Evolutionary conservation across 2,797 vertebrate species (phyloP), one percentile per base, ranked within the genome.

Genomic region (Alauda arvensis): DNA sequence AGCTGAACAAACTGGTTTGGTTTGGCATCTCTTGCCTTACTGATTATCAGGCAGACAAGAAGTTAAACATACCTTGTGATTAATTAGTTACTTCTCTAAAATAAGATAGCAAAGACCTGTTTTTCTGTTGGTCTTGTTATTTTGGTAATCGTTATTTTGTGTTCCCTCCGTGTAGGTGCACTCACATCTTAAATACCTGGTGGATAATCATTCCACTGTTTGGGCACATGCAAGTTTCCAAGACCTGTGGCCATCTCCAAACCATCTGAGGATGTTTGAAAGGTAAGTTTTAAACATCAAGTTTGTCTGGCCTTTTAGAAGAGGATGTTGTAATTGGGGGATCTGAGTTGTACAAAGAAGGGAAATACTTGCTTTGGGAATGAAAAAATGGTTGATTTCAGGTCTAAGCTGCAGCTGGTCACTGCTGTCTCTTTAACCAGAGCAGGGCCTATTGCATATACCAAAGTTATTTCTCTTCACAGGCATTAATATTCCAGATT

Each of bases 221-320:
- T 99, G 99, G 99, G 98, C 98, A 7, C 97, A 97, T 85, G 98
- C 98, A 92, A 98, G 96, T 94, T 99, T 99, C 93, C 98, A 98
- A 83, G 99, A 99, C 63, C 95, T 97, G 8, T 99, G 99, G 99
- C 99, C 99, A 25, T 98, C 98, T 62, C 98, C 98, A 4, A 95
- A 95, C 53, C 97, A 97, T 72, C 95, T 99, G 74, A 98, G 97
- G 96, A 97, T 99, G 57, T 99, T 99, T 97, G 98, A 99, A 97
- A 98, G 98, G 99, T 99, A 97, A 49, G 28, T 8, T 63, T 53
- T 23, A 29, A 52, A 29, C 39, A 66, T 57, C 9, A 39, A 6
- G 33, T 55, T 55, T 77, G 9, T 31, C n/a, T 72, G 33, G 10
- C 5, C 1, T 25, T 55, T 37, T 51, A 45, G 59, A 59, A 68